These are phyloP conservation scores for Schizotus pectinicornis DNA, from an alignment of 2,888 invertebrate species.

Conservation along the genomic window DNA sequence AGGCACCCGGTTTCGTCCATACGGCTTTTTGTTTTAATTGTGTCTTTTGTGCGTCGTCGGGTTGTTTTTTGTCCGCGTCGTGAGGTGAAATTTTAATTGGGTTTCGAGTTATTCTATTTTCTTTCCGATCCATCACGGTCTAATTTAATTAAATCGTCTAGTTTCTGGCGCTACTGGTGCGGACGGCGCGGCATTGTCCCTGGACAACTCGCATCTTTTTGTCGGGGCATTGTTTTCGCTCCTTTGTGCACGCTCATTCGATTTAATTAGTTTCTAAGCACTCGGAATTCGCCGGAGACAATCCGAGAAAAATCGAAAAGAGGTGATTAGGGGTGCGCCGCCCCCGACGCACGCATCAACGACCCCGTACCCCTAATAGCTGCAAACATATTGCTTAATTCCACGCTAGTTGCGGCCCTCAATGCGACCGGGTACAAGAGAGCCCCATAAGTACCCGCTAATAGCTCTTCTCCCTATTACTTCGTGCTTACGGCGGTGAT, in stretches of 20 bases:
- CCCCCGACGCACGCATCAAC: constrained; percentile 42
- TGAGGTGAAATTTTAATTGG: constrained; percentile 58
- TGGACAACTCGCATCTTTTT: constrained; percentile 18
- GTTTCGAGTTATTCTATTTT: constrained; percentile 53
- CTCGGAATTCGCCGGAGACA: too few relatives aligned
- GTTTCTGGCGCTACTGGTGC: constrained; percentile 22
- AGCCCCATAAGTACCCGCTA: constrained; percentile 58
- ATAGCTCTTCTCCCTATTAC: constrained; percentile 57
- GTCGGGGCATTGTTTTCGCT: constrained; percentile 4
- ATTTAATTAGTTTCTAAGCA: too few relatives aligned
- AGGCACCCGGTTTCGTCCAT: constrained; percentile 56
- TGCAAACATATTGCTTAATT: constrained; percentile 61
- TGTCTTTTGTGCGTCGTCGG: constrained; percentile 54
- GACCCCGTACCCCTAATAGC: constrained; percentile 52
- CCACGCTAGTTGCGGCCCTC: constrained; percentile 55
- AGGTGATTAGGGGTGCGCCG: not conserved
- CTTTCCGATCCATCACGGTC: constrained; percentile 30
- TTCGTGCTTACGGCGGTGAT: constrained; percentile 43
- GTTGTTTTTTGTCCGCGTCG: constrained; percentile 55
- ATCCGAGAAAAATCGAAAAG: not conserved
- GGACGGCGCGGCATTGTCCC: constrained; percentile 24
- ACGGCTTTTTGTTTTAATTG: constrained; percentile 60
- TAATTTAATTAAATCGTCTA: constrained; percentile 31
- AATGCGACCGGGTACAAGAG: constrained; percentile 46
- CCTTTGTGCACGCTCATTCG: not conserved